phyloP scores from a whole-genome alignment of 1,140 invertebrate genomes.

The Drosophila seguyi region DNA sequence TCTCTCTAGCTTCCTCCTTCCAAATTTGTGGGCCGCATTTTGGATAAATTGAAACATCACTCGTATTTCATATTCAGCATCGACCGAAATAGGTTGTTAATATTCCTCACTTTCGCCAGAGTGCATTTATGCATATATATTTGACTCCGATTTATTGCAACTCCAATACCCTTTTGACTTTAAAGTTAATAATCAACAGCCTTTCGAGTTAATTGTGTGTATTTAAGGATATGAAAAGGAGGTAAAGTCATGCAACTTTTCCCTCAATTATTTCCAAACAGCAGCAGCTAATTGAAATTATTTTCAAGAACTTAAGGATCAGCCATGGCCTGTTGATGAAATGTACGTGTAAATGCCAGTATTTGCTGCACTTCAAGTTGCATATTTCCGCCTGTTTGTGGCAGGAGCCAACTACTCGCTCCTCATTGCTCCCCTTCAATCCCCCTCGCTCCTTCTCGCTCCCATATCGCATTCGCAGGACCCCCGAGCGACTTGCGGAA shows the following conservation, averaged over 20 bases:
- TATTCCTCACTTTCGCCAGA: conserved; percentile 1
- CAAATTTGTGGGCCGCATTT: neutral
- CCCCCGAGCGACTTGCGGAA: neutral
- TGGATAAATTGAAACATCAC: conserved; percentile 15
- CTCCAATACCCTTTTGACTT: neutral
- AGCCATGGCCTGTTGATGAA: neutral
- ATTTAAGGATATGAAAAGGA: neutral
- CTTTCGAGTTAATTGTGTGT: neutral
- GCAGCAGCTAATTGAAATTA: too few species aligned
- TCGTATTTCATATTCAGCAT: conserved; percentile 6
- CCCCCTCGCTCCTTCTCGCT: neutral
- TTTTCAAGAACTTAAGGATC: too few species aligned
- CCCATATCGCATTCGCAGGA: neutral
- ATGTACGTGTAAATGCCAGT: neutral
- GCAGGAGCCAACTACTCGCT: neutral
- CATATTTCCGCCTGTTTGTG: neutral
- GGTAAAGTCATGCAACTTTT: too few species aligned
- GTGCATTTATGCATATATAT: neutral
- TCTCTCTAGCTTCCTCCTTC: neutral
- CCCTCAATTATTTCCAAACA: too few species aligned
- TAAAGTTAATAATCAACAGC: neutral
- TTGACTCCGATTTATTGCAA: conserved; percentile 1
- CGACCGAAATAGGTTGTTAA: neutral
- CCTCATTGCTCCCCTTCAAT: neutral
- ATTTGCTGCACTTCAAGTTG: neutral